Percentiles rank a stretch among this genome's conserved stretches.
Evolutionary conservation across 2,113 vertebrate genomes (phyloP).

Genomic region (Patagioenas fasciata): DNA sequence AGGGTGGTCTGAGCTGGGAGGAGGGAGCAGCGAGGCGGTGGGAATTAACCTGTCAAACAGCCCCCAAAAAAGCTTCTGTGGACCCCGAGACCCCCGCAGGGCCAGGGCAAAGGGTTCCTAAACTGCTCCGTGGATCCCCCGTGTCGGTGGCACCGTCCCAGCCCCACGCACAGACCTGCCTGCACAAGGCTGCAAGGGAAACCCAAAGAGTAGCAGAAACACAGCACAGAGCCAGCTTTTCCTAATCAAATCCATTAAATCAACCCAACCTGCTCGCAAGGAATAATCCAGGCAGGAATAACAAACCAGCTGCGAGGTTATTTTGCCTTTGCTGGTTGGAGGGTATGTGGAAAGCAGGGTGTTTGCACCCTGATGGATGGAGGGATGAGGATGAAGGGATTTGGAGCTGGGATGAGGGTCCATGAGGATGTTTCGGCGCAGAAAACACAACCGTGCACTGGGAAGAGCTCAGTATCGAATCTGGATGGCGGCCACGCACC

Average conservation of each 20-base stretch:
- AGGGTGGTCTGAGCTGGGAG: neutral
- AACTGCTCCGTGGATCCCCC: neutral
- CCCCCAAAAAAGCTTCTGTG: neutral
- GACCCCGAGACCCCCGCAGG: accelerated
- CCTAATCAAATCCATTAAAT: constrained; percentile 31
- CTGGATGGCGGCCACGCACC: accelerated
- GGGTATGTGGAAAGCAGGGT: neutral
- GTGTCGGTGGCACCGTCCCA: neutral
- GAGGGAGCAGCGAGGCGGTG: neutral
- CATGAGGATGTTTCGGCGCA: neutral
- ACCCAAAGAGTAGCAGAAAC: neutral
- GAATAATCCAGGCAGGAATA: constrained; percentile 33
- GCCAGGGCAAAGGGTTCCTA: neutral
- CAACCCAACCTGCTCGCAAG: constrained; percentile 16
- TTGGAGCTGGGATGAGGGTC: neutral
- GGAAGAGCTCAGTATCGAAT: accelerated
- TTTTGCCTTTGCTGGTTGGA: neutral
- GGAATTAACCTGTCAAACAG: neutral
- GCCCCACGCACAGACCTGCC: neutral
- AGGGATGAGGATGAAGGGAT: neutral
- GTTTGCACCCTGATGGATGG: accelerated
- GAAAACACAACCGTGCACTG: accelerated
- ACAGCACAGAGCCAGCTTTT: neutral
- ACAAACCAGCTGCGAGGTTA: neutral
- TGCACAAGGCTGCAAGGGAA: neutral